Evolutionary conservation across 2,888 invertebrate species (phyloP).

Genomic region (Apodemia hepburni): DNA sequence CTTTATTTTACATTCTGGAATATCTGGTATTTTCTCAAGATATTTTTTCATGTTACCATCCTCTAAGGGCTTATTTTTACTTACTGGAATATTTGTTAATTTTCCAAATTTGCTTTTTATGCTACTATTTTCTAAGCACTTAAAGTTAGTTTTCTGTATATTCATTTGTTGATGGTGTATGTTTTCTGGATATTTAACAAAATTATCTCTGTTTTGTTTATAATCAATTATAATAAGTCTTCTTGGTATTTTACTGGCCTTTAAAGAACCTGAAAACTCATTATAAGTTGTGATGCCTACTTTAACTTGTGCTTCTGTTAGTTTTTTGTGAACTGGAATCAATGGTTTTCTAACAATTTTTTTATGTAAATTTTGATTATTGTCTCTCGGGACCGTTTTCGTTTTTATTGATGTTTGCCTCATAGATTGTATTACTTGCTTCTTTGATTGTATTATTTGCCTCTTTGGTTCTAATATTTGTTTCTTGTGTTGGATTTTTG

Average conservation of each 20-base stretch:
- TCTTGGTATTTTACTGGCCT: constrained; percentile 46
- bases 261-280: constrained; percentile 24
- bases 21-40: neutral
- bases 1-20: neutral
- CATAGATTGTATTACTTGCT: neutral
- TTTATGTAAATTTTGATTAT: constrained; percentile 3
- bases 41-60: neutral
- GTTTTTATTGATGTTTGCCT: neutral
- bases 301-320: constrained; percentile 36
- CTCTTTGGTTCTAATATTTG: neutral
- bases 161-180: neutral
- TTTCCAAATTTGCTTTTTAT: no score
- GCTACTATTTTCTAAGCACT: neutral
- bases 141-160: neutral
- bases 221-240: neutral
- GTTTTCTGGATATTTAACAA: neutral
- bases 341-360: constrained; percentile 30
- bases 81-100: neutral
- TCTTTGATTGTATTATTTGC: neutral
- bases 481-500: neutral
- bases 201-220: neutral
- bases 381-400: neutral
- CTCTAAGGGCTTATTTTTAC: neutral
- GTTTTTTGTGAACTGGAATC: constrained; percentile 45
- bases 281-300: constrained; percentile 34